phyloP scores from a whole-genome alignment of 2,888 invertebrate genomes.

The Acanthosepion pharaonis region DNA sequence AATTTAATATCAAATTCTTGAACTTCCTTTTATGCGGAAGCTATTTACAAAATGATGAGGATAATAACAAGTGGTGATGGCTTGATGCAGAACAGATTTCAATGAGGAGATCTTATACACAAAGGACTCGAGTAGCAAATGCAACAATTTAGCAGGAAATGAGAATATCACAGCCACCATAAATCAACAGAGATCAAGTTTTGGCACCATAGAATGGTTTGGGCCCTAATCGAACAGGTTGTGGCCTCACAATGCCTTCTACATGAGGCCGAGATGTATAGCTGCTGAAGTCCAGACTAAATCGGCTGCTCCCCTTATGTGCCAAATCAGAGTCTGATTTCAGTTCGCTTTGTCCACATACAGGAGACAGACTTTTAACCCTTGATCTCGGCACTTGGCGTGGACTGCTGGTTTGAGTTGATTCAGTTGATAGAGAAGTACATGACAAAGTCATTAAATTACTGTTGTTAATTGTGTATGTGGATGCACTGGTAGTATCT shows the following conservation, averaged over 20 bases:
- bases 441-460: slow-evolving; percentile 46
- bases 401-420: slow-evolving; percentile 54
- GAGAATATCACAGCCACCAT: slow-evolving; percentile 44
- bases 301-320: slow-evolving; percentile 55
- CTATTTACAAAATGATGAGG: slow-evolving; percentile 8
- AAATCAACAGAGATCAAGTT: slow-evolving; percentile 49
- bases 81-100: background rate
- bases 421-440: slow-evolving; percentile 51
- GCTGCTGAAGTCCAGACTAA: slow-evolving; percentile 59
- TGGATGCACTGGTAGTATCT: background rate
- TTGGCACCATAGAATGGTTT: slow-evolving; percentile 70
- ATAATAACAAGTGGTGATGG: background rate
- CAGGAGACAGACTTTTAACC: slow-evolving; percentile 45
- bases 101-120: background rate
- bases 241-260: slow-evolving; percentile 55
- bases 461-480: slow-evolving; percentile 45
- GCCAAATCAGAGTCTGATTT: slow-evolving; percentile 49
- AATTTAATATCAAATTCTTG: background rate
- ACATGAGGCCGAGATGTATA: slow-evolving; percentile 46
- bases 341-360: slow-evolving; percentile 46
- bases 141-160: slow-evolving; percentile 4
- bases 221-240: slow-evolving; percentile 66
- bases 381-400: slow-evolving; percentile 57
- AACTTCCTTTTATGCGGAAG: background rate
- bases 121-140: slow-evolving; percentile 23